phyloP scores from a whole-genome alignment of 2,888 invertebrate species.

The Horisme vitalbata region DNA sequence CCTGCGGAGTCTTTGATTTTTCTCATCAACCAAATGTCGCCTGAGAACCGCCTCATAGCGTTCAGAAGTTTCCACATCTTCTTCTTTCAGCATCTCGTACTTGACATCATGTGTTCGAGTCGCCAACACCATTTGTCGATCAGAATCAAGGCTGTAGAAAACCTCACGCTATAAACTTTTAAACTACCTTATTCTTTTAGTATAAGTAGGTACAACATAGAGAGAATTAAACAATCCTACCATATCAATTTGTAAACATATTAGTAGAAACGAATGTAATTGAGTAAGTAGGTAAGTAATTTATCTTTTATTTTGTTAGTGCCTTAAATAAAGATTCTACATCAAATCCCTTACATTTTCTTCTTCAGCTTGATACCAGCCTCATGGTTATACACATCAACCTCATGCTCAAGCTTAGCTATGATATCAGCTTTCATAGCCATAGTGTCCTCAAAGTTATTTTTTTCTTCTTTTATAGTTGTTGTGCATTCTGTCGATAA shows the following conservation, averaged over 20 bases:
- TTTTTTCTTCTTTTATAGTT: conserved; percentile 54
- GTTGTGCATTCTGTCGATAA: conserved; percentile 43
- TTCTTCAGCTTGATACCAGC: conserved; percentile 48
- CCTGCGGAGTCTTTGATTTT: conserved; percentile 76
- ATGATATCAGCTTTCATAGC: conserved; percentile 53
- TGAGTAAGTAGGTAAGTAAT: no score
- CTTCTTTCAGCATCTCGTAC: conserved; percentile 72
- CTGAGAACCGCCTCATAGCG: conserved; percentile 70
- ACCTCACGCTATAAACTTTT: neutral
- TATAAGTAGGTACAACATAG: no score
- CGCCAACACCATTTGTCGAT: conserved; percentile 79
- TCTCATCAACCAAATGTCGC: conserved; percentile 76
- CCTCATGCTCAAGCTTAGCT: conserved; percentile 49
- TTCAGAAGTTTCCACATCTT: conserved; percentile 65
- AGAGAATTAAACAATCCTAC: no score
- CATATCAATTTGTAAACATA: no score
- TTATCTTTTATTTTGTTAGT: no score
- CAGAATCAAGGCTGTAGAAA: conserved; percentile 51
- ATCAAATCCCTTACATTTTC: conserved; percentile 44
- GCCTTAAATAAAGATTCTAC: no score
- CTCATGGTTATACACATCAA: conserved; percentile 39
- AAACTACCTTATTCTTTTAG: no score
- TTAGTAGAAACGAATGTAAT: no score
- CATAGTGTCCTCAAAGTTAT: conserved; percentile 50
- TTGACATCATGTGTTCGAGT: conserved; percentile 70